Evolutionary conservation across 2,888 invertebrate species (phyloP), one percentile per base, ranked within the genome.

Genomic region (Troilus luridus): DNA sequence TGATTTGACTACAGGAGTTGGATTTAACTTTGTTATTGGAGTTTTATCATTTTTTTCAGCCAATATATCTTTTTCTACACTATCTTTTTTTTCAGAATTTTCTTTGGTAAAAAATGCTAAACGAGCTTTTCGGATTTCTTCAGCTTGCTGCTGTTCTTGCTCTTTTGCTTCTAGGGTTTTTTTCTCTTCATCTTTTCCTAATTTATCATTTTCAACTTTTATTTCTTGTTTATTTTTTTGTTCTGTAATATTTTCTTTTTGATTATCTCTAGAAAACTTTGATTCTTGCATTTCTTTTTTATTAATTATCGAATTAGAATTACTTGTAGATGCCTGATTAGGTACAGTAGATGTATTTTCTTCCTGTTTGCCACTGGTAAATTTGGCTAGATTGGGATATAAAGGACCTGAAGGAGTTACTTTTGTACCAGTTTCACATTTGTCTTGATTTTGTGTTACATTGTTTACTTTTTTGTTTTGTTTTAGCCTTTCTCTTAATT

Each of bases 31-130:
- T 72, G 12, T 21, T 27, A 41, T 19, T 8, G 19, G 27, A 77
- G 41, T 94, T 97, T 97, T 93, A 96, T 97, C 92, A 97, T 94
- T 95, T 97, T 96, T 94, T 96, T 96, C 93, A 96, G 96, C 58
- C 97, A 94, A 93, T 94, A 91, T 89, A 24, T 88, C 41, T 24
- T 58, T 91, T 64, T 92, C 91, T 19, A 85, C 67, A n/a, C 21
- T 62, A 21, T 41, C 9, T 41, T 41, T 67, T 85, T 27, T 19
- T 89, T 88, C 72, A 67, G 24, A 27, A 10, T 81, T 89, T 64
- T 7, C 58, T 77, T 88, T 93, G 58, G 92, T 93, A 92, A 94
- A 94, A 93, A 94, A 94, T 59, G 94, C 94, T 72, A 94, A 91
- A 88, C 94, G 93, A 60, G 94, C 94, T 92, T 93, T 93, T 91